Evolutionary conservation across 1,140 invertebrate genomes (phyloP).

Genomic region (Bemisia tabaci): DNA sequence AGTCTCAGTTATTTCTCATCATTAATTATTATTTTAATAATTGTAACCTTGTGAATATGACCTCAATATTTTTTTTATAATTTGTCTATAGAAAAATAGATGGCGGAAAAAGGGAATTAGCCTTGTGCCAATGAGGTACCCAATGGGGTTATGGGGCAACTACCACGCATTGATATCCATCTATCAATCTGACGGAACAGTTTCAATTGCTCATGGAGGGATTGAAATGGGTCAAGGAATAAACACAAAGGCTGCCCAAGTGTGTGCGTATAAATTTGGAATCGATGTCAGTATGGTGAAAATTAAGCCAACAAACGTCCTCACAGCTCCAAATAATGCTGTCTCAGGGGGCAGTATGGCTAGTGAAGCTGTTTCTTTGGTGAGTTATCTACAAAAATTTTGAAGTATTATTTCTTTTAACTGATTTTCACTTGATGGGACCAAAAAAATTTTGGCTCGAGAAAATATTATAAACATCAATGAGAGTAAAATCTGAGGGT

Average conservation of each 20-base stretch:
- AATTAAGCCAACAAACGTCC: slow-evolving; percentile 48
- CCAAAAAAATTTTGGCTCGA: too few species aligned
- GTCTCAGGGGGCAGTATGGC: slow-evolving; percentile 55
- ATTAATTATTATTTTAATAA: too few species aligned
- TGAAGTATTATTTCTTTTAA: too few species aligned
- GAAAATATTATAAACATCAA: too few species aligned
- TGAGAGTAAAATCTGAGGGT: too few species aligned
- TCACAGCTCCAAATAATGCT: slow-evolving; percentile 45
- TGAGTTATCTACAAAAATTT: too few species aligned
- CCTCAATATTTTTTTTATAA: too few species aligned
- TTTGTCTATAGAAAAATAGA: slow-evolving; percentile 47
- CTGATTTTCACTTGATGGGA: too few species aligned
- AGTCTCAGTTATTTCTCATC: too few species aligned
- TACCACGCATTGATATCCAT: slow-evolving; percentile 61
- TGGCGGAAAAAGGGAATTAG: slow-evolving; percentile 80
- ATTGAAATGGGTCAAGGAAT: slow-evolving; percentile 94
- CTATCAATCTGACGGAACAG: slow-evolving; percentile 80
- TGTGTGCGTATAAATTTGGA: slow-evolving; percentile 54
- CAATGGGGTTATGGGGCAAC: slow-evolving; percentile 68
- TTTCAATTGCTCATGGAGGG: slow-evolving; percentile 80
- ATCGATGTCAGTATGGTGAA: slow-evolving; percentile 52
- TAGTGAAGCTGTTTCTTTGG: slow-evolving; percentile 51
- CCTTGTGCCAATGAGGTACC: slow-evolving; percentile 80
- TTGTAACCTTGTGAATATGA: too few species aligned
- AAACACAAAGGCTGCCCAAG: slow-evolving; percentile 81